Evolutionary conservation across 2,888 invertebrate genomes (phyloP).

Genomic region (Noctua janthina): DNA sequence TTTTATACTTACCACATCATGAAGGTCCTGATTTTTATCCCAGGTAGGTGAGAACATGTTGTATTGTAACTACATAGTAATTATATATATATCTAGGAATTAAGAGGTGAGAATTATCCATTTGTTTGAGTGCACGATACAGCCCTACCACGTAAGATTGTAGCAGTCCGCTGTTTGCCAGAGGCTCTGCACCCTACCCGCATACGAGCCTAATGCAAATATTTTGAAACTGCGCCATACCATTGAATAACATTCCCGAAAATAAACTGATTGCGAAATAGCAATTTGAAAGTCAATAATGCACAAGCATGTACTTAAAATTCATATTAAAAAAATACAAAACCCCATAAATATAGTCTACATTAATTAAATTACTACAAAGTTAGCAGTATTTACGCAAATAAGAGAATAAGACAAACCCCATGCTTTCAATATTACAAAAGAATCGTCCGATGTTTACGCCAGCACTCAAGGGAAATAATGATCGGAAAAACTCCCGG

Average conservation of each 20-base stretch:
- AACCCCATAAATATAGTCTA: not conserved
- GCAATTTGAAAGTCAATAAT: not conserved
- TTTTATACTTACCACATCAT: not conserved
- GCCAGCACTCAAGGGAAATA: conserved; percentile 71
- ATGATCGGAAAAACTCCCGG: conserved; percentile 66
- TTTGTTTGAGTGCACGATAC: conserved; percentile 22
- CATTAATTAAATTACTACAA: not conserved
- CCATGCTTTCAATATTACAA: conserved; percentile 68
- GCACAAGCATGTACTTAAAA: not conserved
- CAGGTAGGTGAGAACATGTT: not conserved
- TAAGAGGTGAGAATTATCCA: not conserved
- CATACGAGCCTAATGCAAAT: conserved; percentile 71
- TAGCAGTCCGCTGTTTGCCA: conserved; percentile 69
- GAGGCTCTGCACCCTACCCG: conserved; percentile 65
- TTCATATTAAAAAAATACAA: not conserved
- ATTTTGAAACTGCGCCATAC: conserved; percentile 68
- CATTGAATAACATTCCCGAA: conserved; percentile 40
- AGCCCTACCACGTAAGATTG: conserved; percentile 67
- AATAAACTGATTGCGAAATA: conserved; percentile 25
- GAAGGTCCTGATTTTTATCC: not conserved
- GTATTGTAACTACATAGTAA: not conserved
- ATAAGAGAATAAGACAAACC: conserved; percentile 59
- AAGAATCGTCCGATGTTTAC: conserved; percentile 64
- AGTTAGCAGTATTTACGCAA: conserved; percentile 18
- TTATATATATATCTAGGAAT: not conserved